Evolutionary conservation across 2,797 vertebrate species (phyloP).

Genomic region (Ceryle rudis): DNA sequence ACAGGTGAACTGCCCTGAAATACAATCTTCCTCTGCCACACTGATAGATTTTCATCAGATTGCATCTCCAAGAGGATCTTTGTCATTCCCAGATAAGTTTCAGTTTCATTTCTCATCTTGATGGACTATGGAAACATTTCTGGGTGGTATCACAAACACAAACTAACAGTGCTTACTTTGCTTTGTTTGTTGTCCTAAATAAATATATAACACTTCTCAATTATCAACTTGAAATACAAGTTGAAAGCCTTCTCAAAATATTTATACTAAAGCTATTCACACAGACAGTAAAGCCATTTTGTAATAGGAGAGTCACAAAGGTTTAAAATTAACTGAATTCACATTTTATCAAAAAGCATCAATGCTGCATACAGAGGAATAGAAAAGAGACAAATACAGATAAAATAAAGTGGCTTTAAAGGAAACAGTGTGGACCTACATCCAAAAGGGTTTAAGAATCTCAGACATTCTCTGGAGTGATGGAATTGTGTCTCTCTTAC

Average conservation of each 20-base stretch:
- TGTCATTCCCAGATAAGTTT: constrained; percentile 44
- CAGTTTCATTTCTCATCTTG: constrained; percentile 44
- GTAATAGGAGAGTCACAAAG: background rate
- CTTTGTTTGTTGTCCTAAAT: background rate
- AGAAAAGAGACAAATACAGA: background rate
- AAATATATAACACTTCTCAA: background rate
- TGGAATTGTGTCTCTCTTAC: background rate
- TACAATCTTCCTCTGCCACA: background rate
- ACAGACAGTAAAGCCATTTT: background rate
- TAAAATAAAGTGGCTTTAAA: background rate
- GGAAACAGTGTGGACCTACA: background rate
- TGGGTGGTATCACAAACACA: background rate
- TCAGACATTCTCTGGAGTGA: background rate
- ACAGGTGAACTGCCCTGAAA: constrained; percentile 27
- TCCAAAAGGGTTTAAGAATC: background rate
- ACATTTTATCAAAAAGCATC: background rate
- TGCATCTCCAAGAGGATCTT: constrained; percentile 31
- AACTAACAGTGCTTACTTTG: background rate
- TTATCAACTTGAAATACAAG: background rate
- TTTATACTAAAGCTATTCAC: background rate
- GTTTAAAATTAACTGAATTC: background rate
- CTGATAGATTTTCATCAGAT: constrained; percentile 54
- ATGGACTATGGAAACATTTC: background rate
- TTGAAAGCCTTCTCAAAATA: background rate
- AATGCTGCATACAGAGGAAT: background rate